phyloP scores from a whole-genome alignment of 2,888 invertebrate species.

The Terebella lapidaria region DNA sequence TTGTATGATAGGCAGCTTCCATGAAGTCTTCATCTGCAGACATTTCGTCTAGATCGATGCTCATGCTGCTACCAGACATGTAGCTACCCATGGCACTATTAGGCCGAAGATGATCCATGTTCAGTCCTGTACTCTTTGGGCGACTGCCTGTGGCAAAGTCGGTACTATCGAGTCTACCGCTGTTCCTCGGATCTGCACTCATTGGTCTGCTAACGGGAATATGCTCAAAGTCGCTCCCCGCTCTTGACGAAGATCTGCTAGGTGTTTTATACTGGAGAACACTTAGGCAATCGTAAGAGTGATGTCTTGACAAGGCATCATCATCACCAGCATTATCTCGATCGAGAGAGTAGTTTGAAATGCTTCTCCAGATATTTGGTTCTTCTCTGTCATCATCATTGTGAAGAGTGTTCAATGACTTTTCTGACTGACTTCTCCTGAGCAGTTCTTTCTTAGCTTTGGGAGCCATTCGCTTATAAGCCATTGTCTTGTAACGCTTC shows the following conservation, averaged over 20 bases:
- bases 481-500: not conserved
- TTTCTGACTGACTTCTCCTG: not conserved
- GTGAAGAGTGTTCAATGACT: not conserved
- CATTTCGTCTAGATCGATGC: not conserved
- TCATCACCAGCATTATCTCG: not conserved
- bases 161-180: too few relatives aligned
- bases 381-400: too few relatives aligned
- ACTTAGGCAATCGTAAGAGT: not conserved
- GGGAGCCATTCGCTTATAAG: not conserved
- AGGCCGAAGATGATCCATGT: too few relatives aligned
- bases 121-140: too few relatives aligned
- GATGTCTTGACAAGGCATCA: not conserved
- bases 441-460: not conserved
- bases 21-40: not conserved
- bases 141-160: too few relatives aligned
- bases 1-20: not conserved
- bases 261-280: not conserved
- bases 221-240: too few relatives aligned
- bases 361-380: not conserved
- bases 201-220: too few relatives aligned
- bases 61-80: not conserved
- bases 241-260: too few relatives aligned
- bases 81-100: not conserved
- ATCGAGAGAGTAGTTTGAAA: not conserved
- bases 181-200: too few relatives aligned